Evolutionary conservation across 2,888 invertebrate genomes (phyloP).

Genomic region (Megamerina dolium): DNA sequence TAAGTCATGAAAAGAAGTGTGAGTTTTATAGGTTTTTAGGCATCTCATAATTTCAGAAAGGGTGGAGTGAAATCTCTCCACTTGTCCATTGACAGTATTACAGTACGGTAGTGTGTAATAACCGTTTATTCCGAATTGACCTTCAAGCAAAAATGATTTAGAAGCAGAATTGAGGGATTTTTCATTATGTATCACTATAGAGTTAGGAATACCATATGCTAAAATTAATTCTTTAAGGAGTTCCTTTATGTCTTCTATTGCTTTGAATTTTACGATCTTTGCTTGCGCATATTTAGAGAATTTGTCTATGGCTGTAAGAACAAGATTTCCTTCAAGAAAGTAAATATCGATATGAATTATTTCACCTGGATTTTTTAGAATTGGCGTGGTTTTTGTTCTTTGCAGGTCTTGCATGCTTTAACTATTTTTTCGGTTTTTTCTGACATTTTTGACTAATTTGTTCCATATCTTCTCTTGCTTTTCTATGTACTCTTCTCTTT

Average conservation of each 20-base stretch:
- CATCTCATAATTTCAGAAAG: slow-evolving; percentile 7
- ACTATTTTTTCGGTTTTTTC: slow-evolving; percentile 10
- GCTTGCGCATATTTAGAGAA: slow-evolving; percentile 15
- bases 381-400: slow-evolving; percentile 21
- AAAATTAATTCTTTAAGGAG: slow-evolving; percentile 17
- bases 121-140: slow-evolving; percentile 3
- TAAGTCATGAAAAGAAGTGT: no score
- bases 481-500: slow-evolving; percentile 3
- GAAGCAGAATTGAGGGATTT: slow-evolving; percentile 4
- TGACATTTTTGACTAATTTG: slow-evolving; percentile 17
- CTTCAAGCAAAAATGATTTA: slow-evolving; percentile 5
- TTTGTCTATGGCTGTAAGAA: slow-evolving; percentile 18
- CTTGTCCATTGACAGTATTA: slow-evolving; percentile 6
- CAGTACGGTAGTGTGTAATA: slow-evolving; percentile 14
- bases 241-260: slow-evolving; percentile 13
- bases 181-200: slow-evolving; percentile 7
- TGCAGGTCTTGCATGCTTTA: slow-evolving; percentile 11
- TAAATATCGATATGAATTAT: slow-evolving; percentile 20
- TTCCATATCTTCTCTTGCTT: slow-evolving; percentile 8
- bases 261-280: slow-evolving; percentile 9
- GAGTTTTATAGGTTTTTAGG: no score
- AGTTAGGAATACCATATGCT: slow-evolving; percentile 11
- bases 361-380: slow-evolving; percentile 18
- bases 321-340: slow-evolving; percentile 9
- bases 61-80: slow-evolving; percentile 11